Conservation (phyloP, 1,140 invertebrate species). For the Harlomillsia oculata region DNA sequence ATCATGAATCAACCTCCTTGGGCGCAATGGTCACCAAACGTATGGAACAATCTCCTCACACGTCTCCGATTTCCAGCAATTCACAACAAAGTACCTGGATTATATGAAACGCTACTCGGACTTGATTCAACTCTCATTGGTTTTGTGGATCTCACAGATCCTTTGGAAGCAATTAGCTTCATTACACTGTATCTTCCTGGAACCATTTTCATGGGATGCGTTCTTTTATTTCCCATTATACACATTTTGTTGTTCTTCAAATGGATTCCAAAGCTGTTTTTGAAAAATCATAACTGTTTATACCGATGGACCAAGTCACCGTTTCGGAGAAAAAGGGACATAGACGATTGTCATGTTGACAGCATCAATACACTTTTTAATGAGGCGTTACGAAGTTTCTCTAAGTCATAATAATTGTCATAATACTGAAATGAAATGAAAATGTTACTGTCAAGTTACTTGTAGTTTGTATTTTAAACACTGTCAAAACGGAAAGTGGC, state of each 20-base stretch:
- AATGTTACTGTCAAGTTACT: too few relatives aligned
- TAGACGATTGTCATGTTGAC: too few relatives aligned
- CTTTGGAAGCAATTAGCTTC: conserved; percentile 20
- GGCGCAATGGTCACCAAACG: conserved; percentile 1
- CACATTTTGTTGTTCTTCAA: conserved; percentile 19
- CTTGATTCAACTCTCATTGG: conserved; percentile 8
- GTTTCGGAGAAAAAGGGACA: conserved; percentile 5
- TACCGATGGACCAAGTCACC: conserved; percentile 11
- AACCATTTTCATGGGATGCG: conserved; percentile 5
- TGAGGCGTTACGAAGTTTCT: too few relatives aligned
- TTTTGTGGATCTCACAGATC: conserved; percentile 11
- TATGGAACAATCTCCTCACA: conserved; percentile 11
- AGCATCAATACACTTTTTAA: too few relatives aligned
- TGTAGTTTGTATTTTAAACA: too few relatives aligned
- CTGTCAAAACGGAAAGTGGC: too few relatives aligned
- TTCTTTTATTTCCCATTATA: conserved; percentile 1
- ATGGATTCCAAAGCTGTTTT: conserved; percentile 17
- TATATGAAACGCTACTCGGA: background rate
- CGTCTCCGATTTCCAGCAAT: conserved; percentile 6
- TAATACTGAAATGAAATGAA: too few relatives aligned
- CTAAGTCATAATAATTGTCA: too few relatives aligned
- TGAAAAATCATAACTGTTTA: conserved; percentile 7
- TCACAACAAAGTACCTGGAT: background rate
- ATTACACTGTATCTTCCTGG: conserved; percentile 19
- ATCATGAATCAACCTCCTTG: too few relatives aligned